Percentiles rank a stretch among this genome's conserved stretches.
Conservation (phyloP, 1,140 invertebrate species). For the Cryptotermes secundus region DNA sequence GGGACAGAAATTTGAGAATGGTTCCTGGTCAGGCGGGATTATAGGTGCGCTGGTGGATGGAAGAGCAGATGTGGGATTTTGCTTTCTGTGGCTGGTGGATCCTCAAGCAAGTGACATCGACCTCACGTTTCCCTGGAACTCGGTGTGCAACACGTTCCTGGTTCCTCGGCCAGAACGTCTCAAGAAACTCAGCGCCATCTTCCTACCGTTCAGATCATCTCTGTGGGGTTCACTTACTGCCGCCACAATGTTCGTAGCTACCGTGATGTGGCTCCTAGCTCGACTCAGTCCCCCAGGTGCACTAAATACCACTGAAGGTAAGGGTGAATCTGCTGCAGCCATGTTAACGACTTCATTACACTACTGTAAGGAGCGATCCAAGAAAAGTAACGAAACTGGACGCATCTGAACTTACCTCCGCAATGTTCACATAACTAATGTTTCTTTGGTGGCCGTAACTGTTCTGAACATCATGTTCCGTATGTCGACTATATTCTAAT, state of each 20-base stretch:
- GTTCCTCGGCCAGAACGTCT: not conserved
- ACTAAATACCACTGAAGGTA: too few species aligned
- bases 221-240: not conserved
- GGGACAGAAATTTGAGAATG: not conserved
- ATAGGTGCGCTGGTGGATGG: not conserved
- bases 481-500: too few species aligned
- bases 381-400: too few species aligned
- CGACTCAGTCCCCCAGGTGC: not conserved
- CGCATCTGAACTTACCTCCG: too few species aligned
- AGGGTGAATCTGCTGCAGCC: too few species aligned
- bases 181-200: not conserved
- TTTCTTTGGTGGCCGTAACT: too few species aligned
- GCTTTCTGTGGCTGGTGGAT: not conserved
- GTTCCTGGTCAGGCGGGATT: not conserved
- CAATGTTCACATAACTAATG: too few species aligned
- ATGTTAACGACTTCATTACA: too few species aligned
- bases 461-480: too few species aligned
- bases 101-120: too few species aligned
- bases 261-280: not conserved
- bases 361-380: too few species aligned
- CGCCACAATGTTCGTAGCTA: not conserved
- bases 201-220: not conserved
- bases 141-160: not conserved
- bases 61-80: not conserved
- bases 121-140: not conserved